Conservation (phyloP, 2,113 vertebrate genomes). For the Collichthys lucidus region DNA sequence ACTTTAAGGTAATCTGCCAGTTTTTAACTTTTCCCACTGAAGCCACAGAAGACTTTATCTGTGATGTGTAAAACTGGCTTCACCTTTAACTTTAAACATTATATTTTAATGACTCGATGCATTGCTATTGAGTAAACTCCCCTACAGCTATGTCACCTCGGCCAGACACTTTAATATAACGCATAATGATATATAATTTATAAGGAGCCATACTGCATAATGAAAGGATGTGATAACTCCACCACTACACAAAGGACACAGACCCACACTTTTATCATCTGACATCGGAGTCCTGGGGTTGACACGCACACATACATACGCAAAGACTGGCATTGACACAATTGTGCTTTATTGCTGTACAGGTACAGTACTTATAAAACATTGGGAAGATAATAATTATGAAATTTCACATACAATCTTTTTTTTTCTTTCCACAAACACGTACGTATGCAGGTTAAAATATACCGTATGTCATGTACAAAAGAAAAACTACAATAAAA, state of each 20-base stretch:
- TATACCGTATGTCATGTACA: conserved; percentile 78
- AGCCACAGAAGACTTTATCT: too few species aligned
- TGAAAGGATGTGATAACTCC: not conserved
- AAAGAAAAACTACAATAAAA: conserved; percentile 64
- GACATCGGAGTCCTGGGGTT: not conserved
- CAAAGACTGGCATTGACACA: conserved; percentile 67
- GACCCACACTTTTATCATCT: not conserved
- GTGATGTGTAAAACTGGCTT: too few species aligned
- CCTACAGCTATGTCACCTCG: not conserved
- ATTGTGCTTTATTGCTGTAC: conserved; percentile 88
- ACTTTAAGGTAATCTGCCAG: too few species aligned
- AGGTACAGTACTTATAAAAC: conserved; percentile 85
- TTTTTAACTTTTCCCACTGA: too few species aligned
- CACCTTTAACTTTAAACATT: too few species aligned
- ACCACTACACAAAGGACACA: not conserved
- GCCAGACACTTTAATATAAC: not conserved
- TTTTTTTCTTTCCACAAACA: conserved; percentile 81
- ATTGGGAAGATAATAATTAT: conserved; percentile 82
- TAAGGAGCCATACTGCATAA: not conserved
- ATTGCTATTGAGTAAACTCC: not conserved
- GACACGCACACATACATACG: not conserved
- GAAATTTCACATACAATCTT: conserved; percentile 79
- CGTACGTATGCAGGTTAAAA: conserved; percentile 78
- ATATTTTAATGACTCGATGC: not conserved
- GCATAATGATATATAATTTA: not conserved